Conservation (phyloP, 2,888 invertebrate species). For the Hypsopygia costalis region DNA sequence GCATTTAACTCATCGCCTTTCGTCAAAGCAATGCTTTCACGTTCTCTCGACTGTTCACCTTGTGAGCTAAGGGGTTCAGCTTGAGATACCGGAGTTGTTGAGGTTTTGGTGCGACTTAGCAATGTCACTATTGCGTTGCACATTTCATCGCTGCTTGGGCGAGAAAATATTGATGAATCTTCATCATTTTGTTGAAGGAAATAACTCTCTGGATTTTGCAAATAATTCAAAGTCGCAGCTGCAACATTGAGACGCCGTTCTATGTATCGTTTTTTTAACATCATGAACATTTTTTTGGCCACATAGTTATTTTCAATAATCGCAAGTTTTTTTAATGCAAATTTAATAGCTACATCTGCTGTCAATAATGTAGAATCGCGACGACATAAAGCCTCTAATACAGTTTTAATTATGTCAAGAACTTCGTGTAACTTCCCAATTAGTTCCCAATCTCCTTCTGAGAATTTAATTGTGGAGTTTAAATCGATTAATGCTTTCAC, state of each 20-base stretch:
- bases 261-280: background rate
- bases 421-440: background rate
- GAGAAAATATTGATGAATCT: slow-evolving; percentile 14
- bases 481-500: background rate
- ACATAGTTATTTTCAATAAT: background rate
- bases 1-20: slow-evolving; percentile 9
- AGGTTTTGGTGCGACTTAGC: slow-evolving; percentile 10
- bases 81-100: too few relatives aligned
- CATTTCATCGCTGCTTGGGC: slow-evolving; percentile 15
- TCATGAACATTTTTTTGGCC: background rate
- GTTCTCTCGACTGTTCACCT: slow-evolving; percentile 1
- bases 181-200: slow-evolving; percentile 15
- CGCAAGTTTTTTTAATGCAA: background rate
- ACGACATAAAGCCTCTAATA: background rate
- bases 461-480: background rate
- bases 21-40: slow-evolving; percentile 2
- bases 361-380: background rate
- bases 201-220: slow-evolving; percentile 15
- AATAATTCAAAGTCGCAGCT: slow-evolving; percentile 15
- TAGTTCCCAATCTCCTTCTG: background rate
- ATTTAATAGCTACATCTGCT: background rate
- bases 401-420: background rate
- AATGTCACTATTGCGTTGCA: slow-evolving; percentile 13
- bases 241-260: background rate
- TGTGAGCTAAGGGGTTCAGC: slow-evolving; percentile 4